phyloP scores from a whole-genome alignment of 2,113 vertebrate genomes.

The Burhinus oedicnemus region DNA sequence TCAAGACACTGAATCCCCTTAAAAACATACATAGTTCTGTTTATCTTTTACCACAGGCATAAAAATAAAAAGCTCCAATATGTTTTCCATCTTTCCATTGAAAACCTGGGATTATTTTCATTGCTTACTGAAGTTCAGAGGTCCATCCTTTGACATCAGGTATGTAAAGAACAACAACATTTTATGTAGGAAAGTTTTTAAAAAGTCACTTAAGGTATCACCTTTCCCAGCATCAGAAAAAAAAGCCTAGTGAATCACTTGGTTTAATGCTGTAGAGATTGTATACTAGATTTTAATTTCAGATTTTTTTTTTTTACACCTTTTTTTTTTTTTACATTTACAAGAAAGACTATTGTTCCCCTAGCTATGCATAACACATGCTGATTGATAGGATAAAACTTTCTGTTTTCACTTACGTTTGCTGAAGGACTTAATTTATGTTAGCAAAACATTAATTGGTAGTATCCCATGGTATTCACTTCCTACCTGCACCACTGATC shows the following conservation, averaged over 20 bases:
- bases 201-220: background rate
- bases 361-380: background rate
- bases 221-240: background rate
- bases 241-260: background rate
- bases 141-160: background rate
- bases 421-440: background rate
- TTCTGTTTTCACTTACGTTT: background rate
- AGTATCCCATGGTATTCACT: background rate
- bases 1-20: background rate
- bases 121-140: background rate
- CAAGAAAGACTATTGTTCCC: background rate
- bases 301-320: background rate
- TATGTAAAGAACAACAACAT: background rate
- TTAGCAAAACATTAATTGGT: background rate
- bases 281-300: background rate
- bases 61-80: background rate
- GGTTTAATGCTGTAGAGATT: background rate
- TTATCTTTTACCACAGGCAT: background rate
- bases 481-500: background rate
- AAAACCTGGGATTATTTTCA: background rate
- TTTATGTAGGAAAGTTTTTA: background rate
- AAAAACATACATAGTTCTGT: background rate
- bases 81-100: background rate
- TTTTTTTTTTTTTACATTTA: background rate
- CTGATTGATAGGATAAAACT: background rate